Conservation (phyloP, 1,140 invertebrate genomes). For the Macrosteles quadrilineatus region DNA sequence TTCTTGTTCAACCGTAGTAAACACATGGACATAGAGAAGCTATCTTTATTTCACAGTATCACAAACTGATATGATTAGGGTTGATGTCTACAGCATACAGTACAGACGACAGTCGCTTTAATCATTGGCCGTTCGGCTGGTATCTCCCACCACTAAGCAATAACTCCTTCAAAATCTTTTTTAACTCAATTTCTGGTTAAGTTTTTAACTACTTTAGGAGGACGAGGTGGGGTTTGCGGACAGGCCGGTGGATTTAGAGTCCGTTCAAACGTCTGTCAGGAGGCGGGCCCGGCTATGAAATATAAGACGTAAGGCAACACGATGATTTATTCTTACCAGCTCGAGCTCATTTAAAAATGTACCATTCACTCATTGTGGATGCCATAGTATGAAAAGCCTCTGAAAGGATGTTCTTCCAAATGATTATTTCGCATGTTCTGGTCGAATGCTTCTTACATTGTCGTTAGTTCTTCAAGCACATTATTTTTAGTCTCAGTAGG, state of each 20-base stretch:
- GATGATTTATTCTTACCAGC: neutral
- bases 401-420: too few relatives aligned
- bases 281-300: conserved; percentile 13
- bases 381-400: too few relatives aligned
- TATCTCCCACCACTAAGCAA: conserved; percentile 24
- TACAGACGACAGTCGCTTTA: too few relatives aligned
- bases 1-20: too few relatives aligned
- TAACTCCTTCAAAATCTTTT: conserved; percentile 25
- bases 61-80: too few relatives aligned
- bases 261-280: conserved; percentile 1
- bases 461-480: too few relatives aligned
- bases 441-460: too few relatives aligned
- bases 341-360: conserved; percentile 24
- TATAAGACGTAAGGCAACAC: neutral
- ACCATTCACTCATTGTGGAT: conserved; percentile 1
- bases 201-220: conserved; percentile 25
- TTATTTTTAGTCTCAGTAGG: too few relatives aligned
- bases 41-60: too few relatives aligned
- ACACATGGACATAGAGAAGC: too few relatives aligned
- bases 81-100: too few relatives aligned
- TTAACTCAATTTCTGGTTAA: conserved; percentile 28
- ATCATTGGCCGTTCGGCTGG: conserved; percentile 27
- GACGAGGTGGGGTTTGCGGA: conserved; percentile 17
- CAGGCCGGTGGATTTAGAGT: conserved; percentile 24
- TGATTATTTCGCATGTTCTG: too few relatives aligned